phyloP scores from a whole-genome alignment of 64 coral and sea anemone species.

The Pocillopora damicornis region DNA sequence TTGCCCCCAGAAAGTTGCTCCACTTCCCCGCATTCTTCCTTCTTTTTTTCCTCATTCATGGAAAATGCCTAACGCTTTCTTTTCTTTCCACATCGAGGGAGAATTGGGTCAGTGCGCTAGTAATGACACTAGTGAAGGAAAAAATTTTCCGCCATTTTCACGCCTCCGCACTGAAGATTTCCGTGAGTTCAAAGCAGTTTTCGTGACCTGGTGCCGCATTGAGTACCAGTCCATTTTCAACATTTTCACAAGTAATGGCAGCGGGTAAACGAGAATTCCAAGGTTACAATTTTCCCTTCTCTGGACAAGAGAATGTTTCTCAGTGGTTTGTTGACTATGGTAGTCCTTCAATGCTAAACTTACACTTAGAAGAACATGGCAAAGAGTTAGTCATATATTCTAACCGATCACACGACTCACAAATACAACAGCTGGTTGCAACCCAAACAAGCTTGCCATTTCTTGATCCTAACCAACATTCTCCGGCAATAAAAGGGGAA shows the following conservation, averaged over 20 bases:
- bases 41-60: conserved; percentile 43
- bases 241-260: neutral
- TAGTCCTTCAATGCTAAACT: conserved; percentile 35
- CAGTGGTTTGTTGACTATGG: conserved; percentile 59
- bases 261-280: neutral
- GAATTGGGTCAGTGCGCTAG: conserved; percentile 3
- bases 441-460: conserved; percentile 16
- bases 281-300: conserved; percentile 51
- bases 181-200: conserved; percentile 15
- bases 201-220: conserved; percentile 39
- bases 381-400: neutral
- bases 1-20: conserved; percentile 3
- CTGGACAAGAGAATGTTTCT: conserved; percentile 6
- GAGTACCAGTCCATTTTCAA: neutral
- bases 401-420: conserved; percentile 2
- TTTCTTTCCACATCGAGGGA: conserved; percentile 38
- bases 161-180: conserved; percentile 23
- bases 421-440: neutral
- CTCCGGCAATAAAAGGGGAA: neutral
- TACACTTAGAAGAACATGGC: conserved; percentile 19
- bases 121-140: neutral
- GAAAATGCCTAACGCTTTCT: neutral
- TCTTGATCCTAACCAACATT: neutral
- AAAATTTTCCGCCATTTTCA: conserved; percentile 34
- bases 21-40: conserved; percentile 24